Conservation (phyloP, 2,797 vertebrate genomes). For the Pitangus sulphuratus region DNA sequence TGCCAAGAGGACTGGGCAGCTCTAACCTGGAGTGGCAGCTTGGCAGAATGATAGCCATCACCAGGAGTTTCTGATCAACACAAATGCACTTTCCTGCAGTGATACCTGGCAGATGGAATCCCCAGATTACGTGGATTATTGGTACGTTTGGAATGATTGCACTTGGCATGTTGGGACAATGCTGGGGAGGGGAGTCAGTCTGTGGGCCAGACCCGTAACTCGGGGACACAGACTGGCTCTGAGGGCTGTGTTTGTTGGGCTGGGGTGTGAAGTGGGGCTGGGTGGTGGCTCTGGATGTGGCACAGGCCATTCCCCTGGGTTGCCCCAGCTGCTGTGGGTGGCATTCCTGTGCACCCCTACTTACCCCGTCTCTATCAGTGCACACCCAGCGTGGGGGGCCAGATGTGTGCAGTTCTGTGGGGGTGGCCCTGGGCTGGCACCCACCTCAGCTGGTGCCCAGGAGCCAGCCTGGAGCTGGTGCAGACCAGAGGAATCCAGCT, state of each 20-base stretch:
- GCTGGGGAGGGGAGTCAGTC: neutral
- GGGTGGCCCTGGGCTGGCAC: neutral
- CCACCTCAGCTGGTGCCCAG: neutral
- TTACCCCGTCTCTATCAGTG: neutral
- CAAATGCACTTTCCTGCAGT: neutral
- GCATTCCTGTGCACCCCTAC: neutral
- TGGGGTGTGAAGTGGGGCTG: neutral
- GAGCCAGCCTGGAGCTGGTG: neutral
- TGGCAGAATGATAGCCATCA: neutral
- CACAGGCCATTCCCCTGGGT: neutral
- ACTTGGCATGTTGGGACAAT: neutral
- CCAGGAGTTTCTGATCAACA: neutral
- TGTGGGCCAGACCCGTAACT: neutral
- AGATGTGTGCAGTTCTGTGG: neutral
- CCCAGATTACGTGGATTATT: neutral
- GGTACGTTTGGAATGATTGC: fast-evolving
- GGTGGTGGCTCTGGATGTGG: neutral
- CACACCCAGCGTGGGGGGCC: neutral
- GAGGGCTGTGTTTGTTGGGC: neutral
- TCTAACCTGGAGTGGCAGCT: neutral
- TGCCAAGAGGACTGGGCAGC: neutral
- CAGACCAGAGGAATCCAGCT: neutral
- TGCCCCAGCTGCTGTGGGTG: neutral
- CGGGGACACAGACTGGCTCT: neutral
- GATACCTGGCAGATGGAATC: neutral